Base-by-base conservation (phyloP, 2,113 vertebrate species). In the Microtus pennsylvanicus region DNA sequence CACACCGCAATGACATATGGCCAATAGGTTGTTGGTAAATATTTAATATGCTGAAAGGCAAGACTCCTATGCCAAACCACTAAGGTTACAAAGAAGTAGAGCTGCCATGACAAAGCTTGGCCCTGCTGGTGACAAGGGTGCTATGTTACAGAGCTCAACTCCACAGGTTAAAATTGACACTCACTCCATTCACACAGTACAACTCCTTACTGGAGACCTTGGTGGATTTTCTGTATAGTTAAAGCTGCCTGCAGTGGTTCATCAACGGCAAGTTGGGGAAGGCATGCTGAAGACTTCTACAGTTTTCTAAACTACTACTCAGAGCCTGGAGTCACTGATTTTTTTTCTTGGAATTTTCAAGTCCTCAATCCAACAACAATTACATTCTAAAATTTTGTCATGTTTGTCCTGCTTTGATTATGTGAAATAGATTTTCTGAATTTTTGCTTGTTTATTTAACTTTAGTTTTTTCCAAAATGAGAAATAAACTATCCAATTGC, bases 21-120 rank as follows among this genome's bases (percentile, higher is more conserved):
- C 98, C 95, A 98, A 96, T 98, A 98, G 99, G 97, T 98, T 98
- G 98, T 95, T 97, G 96, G 98, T 99, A 99, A 99, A 99, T 99
- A 98, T 99, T 99, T 99, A 98, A 99, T 98, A 94, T 96, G 97
- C 95, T 97, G 99, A 99, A 99, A 99, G 98, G 65, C 94, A 98
- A 99, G 97, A 98, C 97, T 96, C 93, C 95, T 95, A 92, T 50
- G 93, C 95, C 98, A 97, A 98, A 95, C 97, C 35, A 81, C 98
- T 98, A 89, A 94, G 69, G 75, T 99, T 98, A 98, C 99, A 97
- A 96, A 97, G 95, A 97, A 97, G 97, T 80, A 97, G 94, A 98
- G 97, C 90, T 89, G 97, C 86, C 93, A 94, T 91, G 96, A 98
- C 97, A 98, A 98, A 98, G 96, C 89, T 42, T 2, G 61, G 97